Percentiles rank a stretch among this genome's conserved stretches.
Conservation (phyloP, 1,140 invertebrate species). For the Tetraneura akinire region DNA sequence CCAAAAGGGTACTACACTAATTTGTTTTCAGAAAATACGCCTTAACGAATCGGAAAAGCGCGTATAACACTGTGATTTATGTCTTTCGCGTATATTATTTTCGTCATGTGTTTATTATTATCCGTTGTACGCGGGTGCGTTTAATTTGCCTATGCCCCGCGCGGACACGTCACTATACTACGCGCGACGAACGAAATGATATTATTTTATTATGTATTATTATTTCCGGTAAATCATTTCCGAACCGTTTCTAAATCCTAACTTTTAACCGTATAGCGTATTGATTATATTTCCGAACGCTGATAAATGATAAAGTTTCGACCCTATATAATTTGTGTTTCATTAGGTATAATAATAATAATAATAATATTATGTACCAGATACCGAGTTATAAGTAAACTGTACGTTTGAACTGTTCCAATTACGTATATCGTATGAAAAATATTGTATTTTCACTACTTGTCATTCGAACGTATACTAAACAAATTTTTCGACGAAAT, state of each 20-base stretch:
- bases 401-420: too few relatives aligned
- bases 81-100: background rate
- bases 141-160: constrained; percentile 27
- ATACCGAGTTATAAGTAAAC: too few relatives aligned
- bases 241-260: background rate
- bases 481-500: too few relatives aligned
- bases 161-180: background rate
- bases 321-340: background rate
- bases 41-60: constrained; percentile 21
- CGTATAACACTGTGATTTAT: background rate
- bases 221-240: constrained; percentile 30
- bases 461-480: too few relatives aligned
- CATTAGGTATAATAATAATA: background rate
- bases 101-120: constrained; percentile 37
- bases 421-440: too few relatives aligned
- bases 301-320: constrained; percentile 11
- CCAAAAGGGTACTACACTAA: background rate
- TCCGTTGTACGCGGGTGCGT: constrained; percentile 34
- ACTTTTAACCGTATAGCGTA: background rate
- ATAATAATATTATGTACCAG: background rate
- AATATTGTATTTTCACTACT: too few relatives aligned
- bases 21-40: background rate
- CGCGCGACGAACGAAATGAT: constrained; percentile 1
- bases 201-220: constrained; percentile 11
- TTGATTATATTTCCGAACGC: background rate